Evolutionary conservation across 1,140 invertebrate genomes (phyloP), one percentile per base, ranked within the genome.

Genomic region (Macrobrachium rosenbergii): DNA sequence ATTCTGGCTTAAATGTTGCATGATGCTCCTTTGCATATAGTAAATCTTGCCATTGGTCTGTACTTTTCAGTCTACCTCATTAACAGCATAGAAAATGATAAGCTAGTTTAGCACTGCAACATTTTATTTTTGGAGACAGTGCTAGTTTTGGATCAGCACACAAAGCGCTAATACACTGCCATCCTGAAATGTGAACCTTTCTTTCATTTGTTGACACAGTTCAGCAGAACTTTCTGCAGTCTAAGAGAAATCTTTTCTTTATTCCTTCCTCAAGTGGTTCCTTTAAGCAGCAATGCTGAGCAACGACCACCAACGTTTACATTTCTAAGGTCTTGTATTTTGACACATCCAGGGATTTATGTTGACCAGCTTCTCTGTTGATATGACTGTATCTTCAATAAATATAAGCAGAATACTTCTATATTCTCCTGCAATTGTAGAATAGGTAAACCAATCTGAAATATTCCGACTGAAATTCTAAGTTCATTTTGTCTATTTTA

Each of bases 401-500:
- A 73, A 77, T n/a, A 77, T 45, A 19, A 23, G 23, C 21, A 77
- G 23, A 45, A 77, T 81, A 43, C 62, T 81, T 62, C 62, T 64
- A 23, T 81, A 62, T 23, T 64, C 62, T 21, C 78, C 52, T 21
- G 37, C 12, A 63, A 81, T 81, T n/a, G 78, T 81, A 59, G n/a
- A 21, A 23, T 28, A 23, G 63, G 62, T 62, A 23, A 62, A 16
- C 78, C 60, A 81, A 8, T 64, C 78, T 81, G 59, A 60, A 81
- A 64, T 81, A 21, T 43, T 81, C 59, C 21, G 78, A 81, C 62
- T 81, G 78, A 23, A 81, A 81, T 43, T 62, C 78, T 23, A 81
- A 7, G 45, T 81, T 81, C 78, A 81, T 81, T 21, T 23, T 81
- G 62, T 81, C 78, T 17, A 81, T 59, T 81, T 78, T 81, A 63